Conservation (phyloP, 30 jellyfish, hydroid and myxozoan genomes). For the Aurelia aurita complex sp. Pacific region DNA sequence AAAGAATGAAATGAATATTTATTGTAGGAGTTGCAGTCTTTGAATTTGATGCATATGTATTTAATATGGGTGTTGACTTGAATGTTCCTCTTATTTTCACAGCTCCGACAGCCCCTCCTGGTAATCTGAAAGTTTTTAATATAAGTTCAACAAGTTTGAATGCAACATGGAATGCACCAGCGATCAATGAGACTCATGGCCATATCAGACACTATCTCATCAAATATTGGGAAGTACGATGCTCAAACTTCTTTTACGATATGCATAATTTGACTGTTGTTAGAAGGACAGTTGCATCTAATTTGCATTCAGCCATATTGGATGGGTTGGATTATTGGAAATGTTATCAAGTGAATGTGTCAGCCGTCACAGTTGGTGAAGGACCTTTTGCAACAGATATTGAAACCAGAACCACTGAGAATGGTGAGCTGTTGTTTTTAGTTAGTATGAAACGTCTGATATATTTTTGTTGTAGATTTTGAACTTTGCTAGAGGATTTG, state of each 20-base stretch:
- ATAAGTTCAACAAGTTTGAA: constrained; percentile 6
- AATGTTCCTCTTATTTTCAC: too few relatives aligned
- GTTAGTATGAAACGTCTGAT: too few relatives aligned
- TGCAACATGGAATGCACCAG: constrained; percentile 9
- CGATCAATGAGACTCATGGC: constrained; percentile 1
- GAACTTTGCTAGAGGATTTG: too few relatives aligned
- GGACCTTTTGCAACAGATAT: background rate
- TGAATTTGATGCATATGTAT: too few relatives aligned
- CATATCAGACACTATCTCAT: background rate
- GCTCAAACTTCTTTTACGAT: background rate
- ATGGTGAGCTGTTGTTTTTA: too few relatives aligned
- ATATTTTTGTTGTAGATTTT: too few relatives aligned
- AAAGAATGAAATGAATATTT: too few relatives aligned
- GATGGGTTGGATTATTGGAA: background rate
- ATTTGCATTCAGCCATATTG: background rate
- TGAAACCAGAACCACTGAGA: too few relatives aligned
- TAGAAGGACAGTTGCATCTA: background rate
- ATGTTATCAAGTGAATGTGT: constrained; percentile 6
- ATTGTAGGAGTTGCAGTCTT: too few relatives aligned
- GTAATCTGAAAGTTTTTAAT: background rate
- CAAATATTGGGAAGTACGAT: background rate
- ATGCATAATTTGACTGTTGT: background rate
- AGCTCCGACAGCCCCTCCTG: constrained; percentile 23
- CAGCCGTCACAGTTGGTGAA: background rate
- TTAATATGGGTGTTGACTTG: background rate